Base-by-base conservation (phyloP, 2,797 vertebrate species). In the Manis crassicaudata region DNA sequence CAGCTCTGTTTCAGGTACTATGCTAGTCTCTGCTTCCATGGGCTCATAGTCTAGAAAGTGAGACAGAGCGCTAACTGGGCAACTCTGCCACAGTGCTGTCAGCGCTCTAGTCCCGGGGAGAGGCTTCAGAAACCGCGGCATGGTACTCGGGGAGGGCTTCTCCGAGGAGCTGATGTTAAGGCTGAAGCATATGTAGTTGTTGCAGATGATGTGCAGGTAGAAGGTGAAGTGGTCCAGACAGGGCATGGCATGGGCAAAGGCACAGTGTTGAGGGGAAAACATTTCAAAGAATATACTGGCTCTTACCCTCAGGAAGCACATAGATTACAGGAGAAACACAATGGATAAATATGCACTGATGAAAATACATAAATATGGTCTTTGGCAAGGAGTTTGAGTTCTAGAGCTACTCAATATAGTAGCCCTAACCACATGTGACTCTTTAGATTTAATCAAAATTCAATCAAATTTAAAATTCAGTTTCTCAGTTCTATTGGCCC, bases 391-490 rank as follows among this genome's bases (percentile, higher is more conserved):
- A 40, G 21, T 2, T 23, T 68, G 72, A n/a, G 50, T 18, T 62
- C 60, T 18, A 54, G 50, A 67, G 43, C 23, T 16, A 1, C 52
- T 46, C 76, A 43, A 20, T 18, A 8, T 4, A 23, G 80, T 29
- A 86, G 70, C 43, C 40, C 3, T 7, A 52, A 67, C n/a, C 58
- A 27, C 11, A 2, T 40, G 60, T 29, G 70, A 8, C 37, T 54
- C 37, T 63, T 79, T 83, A 35, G n/a, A 85, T 91, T 29, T 81
- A 81, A 83, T 92, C 79, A 37, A 86, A 93, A 92, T 60, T 17
- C 75, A 72, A 50, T 40, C 27, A 20, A 92, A 80, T 65, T 43
- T 81, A 50, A 79, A 88, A 88, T 43, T 27, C 58, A 72, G 72
- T n/a, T 77, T 63, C n/a, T 75, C 14, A 13, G 85, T 54, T 35